Base-by-base conservation (phyloP, 2,797 vertebrate species). In the Peromyscus eremicus region DNA sequence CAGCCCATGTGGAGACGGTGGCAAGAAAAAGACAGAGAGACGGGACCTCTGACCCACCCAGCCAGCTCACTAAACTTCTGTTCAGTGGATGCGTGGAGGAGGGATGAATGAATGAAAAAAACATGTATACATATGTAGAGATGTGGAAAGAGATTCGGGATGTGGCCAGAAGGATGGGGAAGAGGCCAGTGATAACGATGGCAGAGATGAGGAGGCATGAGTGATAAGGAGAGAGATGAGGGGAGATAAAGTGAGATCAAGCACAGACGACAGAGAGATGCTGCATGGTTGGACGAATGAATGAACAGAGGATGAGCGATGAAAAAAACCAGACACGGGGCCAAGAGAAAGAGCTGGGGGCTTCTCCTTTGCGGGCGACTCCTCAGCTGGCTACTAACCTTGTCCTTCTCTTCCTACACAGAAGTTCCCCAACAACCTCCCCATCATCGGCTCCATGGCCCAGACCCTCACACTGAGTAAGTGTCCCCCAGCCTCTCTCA, bases 381-480 rank as follows among this genome's bases (percentile, higher is more conserved):
- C 17, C 32, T 55, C 5, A 23, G 11, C 87, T 71, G 52, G 11
- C 55, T 8, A 11, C 87, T 76, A 46, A 97, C 60, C 27, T 40
- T 89, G 55, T 70, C 27, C 37, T 77, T 91, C 25, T 94, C 52
- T 73, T 95, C 89, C 82, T 92, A n/a, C 62, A 64, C 94, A 95
- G 11, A 91, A 95, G 94, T 55, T 82, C 52, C 21, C 13, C 0
- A 21, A 68, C 16, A 37, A 14, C 79, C 40, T 76, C 19, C 68
- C 73, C 8, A 40, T 46, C 66, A 37, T 84, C 32, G 75, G 46
- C 8, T 91, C 97, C 77, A 57, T 97, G 91, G 94, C 97, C 55
- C 96, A 97, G 79, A 96, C 91, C 0, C 93, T 98, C 52, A 85
- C 71, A 4, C 96, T 98, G 71, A 97, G 98, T 98, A 96, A 97